Evolutionary conservation across 2,113 vertebrate genomes (phyloP), one percentile per base, ranked within the genome.

Genomic region (Siniperca chuatsi): DNA sequence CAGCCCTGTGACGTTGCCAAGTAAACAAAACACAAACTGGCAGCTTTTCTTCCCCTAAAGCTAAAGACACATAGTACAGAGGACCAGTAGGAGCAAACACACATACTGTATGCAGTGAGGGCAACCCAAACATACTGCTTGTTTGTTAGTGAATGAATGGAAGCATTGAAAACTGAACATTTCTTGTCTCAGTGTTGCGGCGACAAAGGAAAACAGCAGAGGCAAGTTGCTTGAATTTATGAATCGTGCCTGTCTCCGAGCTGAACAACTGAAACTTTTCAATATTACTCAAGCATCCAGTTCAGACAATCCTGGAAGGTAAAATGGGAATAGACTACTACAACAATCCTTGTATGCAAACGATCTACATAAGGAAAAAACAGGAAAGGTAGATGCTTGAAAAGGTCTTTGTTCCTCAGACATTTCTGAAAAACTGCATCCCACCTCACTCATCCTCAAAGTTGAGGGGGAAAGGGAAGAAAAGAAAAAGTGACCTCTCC

Each of bases 111-210:
- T 66, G 89, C 82, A 90, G 83, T 13, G 83, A 92, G 87, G 87
- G 89, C 93, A 89, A 55, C 62, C 70, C 81, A 82, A 89, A 90
- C 92, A 95, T 88, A 95, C 93, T 78, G 81, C 92, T 68, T 92
- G 85, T 92, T 95, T 95, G 94, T 95, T 89, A 81, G 82, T 58
- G 82, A 89, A 92, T 93, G 94, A 96, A 94, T 93, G 81, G 92
- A 81, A 44, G 85, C 92, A 91, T 93, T 95, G 92, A 92, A 90
- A 86, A 84, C n/a, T 40, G 42, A 89, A 83, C 87, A 87, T 89
- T 92, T 94, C 88, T 93, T 84, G 89, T 85, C 83, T 85, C 84
- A 48, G 86, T 69, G 87, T 83, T 42, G 83, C 70, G 15, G 90
- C 55, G 78, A 95, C 90, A 92, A 90, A 89, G 81, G 75, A 82